A percentile compares a stretch with the other conserved stretches of the same genome.
phyloP scores from a whole-genome alignment of 1,140 invertebrate genomes.

The Batillaria attramentaria region DNA sequence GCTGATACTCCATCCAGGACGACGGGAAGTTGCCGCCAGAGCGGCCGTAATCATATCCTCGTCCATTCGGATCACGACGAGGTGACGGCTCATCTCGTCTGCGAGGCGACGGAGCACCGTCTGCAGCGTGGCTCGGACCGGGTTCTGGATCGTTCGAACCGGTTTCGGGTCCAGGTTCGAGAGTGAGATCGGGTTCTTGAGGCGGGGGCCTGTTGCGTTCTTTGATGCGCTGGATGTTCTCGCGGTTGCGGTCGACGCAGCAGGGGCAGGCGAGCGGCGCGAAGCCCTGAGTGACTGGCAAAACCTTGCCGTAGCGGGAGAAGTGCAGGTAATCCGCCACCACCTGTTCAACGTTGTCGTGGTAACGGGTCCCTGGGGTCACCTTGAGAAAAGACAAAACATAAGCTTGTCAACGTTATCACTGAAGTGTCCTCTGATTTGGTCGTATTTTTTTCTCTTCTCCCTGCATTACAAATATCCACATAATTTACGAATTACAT shows the following conservation, averaged over 20 bases:
- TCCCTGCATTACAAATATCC: no score
- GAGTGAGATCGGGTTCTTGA: background rate
- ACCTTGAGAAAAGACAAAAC: no score
- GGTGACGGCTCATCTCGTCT: background rate
- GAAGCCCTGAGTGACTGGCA: constrained; percentile 54
- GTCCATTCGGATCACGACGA: background rate
- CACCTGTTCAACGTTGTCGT: constrained; percentile 52
- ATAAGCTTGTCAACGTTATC: no score
- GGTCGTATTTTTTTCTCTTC: no score
- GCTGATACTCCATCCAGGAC: constrained; percentile 58
- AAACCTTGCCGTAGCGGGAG: constrained; percentile 52
- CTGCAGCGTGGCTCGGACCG: background rate
- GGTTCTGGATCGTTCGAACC: background rate
- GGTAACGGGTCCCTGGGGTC: constrained; percentile 8
- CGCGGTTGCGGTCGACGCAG: constrained; percentile 57
- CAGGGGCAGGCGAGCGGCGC: constrained; percentile 50
- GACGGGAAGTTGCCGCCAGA: background rate
- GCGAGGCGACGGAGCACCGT: background rate
- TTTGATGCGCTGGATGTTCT: constrained; percentile 46
- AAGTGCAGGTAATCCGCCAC: constrained; percentile 61
- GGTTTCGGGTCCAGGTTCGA: background rate
- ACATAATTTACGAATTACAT: no score
- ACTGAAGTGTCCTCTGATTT: no score
- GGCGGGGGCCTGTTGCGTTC: constrained; percentile 4
- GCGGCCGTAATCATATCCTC: background rate